Evolutionary conservation across 2,113 vertebrate species (phyloP).

Genomic region (Oceanites oceanicus): DNA sequence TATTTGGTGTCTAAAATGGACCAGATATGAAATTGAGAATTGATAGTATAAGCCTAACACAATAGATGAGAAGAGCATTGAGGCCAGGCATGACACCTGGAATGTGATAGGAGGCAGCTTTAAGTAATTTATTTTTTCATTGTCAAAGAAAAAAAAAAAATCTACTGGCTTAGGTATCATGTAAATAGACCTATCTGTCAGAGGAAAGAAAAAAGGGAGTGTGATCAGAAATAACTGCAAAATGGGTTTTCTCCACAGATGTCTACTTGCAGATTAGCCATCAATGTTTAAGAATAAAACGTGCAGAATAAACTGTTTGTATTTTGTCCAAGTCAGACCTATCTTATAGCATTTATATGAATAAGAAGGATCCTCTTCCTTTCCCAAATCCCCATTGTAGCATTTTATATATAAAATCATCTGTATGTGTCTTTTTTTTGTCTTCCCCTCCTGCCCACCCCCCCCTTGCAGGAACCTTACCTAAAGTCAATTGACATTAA

Average conservation of each 20-base stretch:
- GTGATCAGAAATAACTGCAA: background rate
- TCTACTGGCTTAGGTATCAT: background rate
- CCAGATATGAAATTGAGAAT: background rate
- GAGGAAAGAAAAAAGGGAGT: background rate
- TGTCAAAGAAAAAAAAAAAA: background rate
- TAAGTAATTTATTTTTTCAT: conserved; percentile 5
- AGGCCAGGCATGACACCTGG: background rate
- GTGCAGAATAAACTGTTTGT: background rate
- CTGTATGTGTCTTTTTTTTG: background rate
- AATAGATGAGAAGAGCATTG: background rate
- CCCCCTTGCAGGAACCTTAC: background rate
- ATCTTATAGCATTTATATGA: background rate
- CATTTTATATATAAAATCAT: background rate
- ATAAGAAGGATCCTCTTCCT: background rate
- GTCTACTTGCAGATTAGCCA: background rate
- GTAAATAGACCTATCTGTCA: background rate
- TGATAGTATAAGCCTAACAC: background rate
- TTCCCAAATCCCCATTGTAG: background rate
- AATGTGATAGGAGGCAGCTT: background rate
- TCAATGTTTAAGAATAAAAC: background rate
- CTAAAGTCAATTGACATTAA: background rate
- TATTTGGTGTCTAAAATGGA: background rate
- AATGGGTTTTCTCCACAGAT: background rate
- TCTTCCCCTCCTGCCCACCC: accelerated
- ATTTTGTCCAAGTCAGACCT: background rate